These are phyloP conservation scores for Melolontha melolontha DNA, from an alignment of 2,888 invertebrate species.

Conservation along the genomic window DNA sequence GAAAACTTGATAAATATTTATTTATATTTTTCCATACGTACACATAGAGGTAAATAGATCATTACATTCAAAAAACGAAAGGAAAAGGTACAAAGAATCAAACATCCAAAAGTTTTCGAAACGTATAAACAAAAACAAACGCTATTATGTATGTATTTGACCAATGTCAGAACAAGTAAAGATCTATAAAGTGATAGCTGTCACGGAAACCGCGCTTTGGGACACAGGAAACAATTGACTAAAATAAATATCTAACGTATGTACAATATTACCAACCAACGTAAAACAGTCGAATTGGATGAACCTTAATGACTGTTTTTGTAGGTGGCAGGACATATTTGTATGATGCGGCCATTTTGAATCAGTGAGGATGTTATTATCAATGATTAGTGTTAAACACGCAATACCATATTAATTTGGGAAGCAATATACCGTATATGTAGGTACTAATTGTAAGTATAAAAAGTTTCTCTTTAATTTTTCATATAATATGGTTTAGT, in stretches of 20 bases:
- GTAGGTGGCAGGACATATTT: slow-evolving; percentile 43
- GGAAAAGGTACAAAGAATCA: too few relatives aligned
- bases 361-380: slow-evolving; percentile 50
- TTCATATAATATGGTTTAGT: too few relatives aligned
- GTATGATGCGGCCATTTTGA: slow-evolving; percentile 48
- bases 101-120: too few relatives aligned
- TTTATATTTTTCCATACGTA: too few relatives aligned
- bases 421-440: neutral
- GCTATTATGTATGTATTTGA: neutral
- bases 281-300: slow-evolving; percentile 48
- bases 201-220: slow-evolving; percentile 44
- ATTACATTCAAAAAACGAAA: too few relatives aligned
- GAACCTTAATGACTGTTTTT: slow-evolving; percentile 44
- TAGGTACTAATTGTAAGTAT: too few relatives aligned
- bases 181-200: slow-evolving; percentile 46
- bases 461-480: too few relatives aligned
- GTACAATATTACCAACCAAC: slow-evolving; percentile 17
- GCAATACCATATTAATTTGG: slow-evolving; percentile 45
- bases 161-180: slow-evolving; percentile 44
- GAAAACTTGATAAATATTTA: too few relatives aligned
- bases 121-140: too few relatives aligned
- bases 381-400: slow-evolving; percentile 50
- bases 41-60: too few relatives aligned
- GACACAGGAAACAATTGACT: slow-evolving; percentile 47
- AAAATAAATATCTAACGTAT: slow-evolving; percentile 39